Evolutionary conservation across 1,140 invertebrate species (phyloP), one percentile per base, ranked within the genome.

Genomic region (Drepana arcuata): DNA sequence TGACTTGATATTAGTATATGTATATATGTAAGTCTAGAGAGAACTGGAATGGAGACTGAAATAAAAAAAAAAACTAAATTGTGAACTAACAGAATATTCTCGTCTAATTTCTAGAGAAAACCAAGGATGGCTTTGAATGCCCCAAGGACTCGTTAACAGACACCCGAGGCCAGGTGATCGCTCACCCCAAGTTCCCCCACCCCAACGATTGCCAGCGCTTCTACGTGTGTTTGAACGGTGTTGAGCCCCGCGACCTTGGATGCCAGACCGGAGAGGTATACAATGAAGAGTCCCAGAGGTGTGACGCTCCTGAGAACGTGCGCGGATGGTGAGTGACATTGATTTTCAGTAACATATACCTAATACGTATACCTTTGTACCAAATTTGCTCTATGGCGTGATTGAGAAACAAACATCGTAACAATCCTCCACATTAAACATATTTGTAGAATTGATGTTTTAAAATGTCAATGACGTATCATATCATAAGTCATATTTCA

Each of bases 171-270:
- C 90, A 90, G 56, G 58, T 85, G 0, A 88, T 94, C 1, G 91
- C 94, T 26, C 94, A 95, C 79, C 93, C 94, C n/a, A 93, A 93
- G 59, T 96, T 90, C 73, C 86, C 93, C 1, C 92, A 96, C 78
- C 92, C 92, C 7, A 89, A 88, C 5, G 93, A 95, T 67, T 95
- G 94, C 77, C 93, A 94, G 74, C 92, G 93, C 39, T 93, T 94
- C 86, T 95, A 95, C 67, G 93, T 95, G 4, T 96, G 95, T 74
- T 83, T 95, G 41, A 95, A 93, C 70, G 92, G 92, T 4, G 86
- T 92, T 11, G 93, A 92, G 37, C 93, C 94, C 1, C 87, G 94
- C 44, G 92, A 95, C 74, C 87, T 95, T 35, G 92, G 93, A 12
- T 96, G 94, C 79, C 88, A 89, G 59, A 86, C 90, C 14, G 94